Evolutionary conservation across 2,888 invertebrate genomes (phyloP).

Genomic region (Rotaria socialis): DNA sequence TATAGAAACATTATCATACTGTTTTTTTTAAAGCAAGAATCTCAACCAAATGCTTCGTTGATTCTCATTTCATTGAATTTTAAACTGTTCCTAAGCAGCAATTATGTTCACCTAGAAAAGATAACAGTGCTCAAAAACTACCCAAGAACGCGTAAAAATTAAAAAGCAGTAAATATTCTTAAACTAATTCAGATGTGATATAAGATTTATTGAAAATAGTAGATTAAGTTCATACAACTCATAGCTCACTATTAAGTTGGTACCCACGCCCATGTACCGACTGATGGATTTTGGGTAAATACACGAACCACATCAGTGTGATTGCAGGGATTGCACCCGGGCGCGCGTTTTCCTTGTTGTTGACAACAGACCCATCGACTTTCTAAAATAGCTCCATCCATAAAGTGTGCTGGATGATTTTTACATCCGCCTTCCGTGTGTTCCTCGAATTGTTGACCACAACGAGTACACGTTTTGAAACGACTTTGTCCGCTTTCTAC

Average conservation of each 20-base stretch:
- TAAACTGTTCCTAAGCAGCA: too few relatives aligned
- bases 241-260: not conserved
- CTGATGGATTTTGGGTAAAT: not conserved
- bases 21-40: too few relatives aligned
- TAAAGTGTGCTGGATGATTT: not conserved
- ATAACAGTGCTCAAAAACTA: too few relatives aligned
- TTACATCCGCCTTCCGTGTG: not conserved
- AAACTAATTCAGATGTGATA: too few relatives aligned
- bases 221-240: too few relatives aligned
- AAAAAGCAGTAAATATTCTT: too few relatives aligned
- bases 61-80: too few relatives aligned
- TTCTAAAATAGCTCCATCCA: not conserved
- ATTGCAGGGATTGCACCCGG: not conserved
- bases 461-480: constrained; percentile 15
- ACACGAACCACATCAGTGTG: not conserved
- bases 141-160: too few relatives aligned
- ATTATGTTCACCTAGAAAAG: too few relatives aligned
- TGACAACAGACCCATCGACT: constrained; percentile 37
- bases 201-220: too few relatives aligned
- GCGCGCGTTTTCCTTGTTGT: not conserved
- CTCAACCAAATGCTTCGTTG: too few relatives aligned
- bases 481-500: not conserved
- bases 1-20: too few relatives aligned
- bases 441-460: constrained; percentile 36
- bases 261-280: constrained; percentile 29